These are phyloP conservation scores for Athalia rosae DNA, from an alignment of 2,888 invertebrate genomes.

Conservation along the genomic window DNA sequence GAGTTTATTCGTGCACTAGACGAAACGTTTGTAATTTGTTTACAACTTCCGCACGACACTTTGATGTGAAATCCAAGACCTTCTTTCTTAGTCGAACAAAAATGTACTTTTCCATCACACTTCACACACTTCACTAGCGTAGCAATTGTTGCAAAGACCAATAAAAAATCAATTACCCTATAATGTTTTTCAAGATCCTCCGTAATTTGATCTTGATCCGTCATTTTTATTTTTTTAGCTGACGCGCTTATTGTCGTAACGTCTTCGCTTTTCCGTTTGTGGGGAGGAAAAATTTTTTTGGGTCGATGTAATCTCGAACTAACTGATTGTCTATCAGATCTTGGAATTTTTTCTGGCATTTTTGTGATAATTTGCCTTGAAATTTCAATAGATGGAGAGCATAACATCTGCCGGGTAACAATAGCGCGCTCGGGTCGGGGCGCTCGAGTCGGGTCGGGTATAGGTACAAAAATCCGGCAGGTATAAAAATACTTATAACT, in stretches of 20 bases:
- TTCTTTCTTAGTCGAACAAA: slow-evolving; percentile 50
- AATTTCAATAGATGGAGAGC: slow-evolving; percentile 45
- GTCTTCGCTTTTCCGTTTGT: slow-evolving; percentile 51
- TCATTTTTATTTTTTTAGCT: slow-evolving; percentile 54
- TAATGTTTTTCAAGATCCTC: slow-evolving; percentile 53
- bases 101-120: slow-evolving; percentile 51
- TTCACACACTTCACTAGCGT: slow-evolving; percentile 54
- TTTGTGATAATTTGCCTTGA: slow-evolving; percentile 51
- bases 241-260: slow-evolving; percentile 52
- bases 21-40: slow-evolving; percentile 46
- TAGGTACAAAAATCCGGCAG: slow-evolving; percentile 43
- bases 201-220: slow-evolving; percentile 51
- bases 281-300: slow-evolving; percentile 51
- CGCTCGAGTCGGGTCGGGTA: slow-evolving; percentile 31
- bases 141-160: slow-evolving; percentile 53
- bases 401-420: slow-evolving; percentile 44
- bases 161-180: slow-evolving; percentile 54
- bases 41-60: slow-evolving; percentile 48
- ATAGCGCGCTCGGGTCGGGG: slow-evolving; percentile 45
- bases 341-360: slow-evolving; percentile 53
- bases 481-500: slow-evolving; percentile 42
- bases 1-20: slow-evolving; percentile 49
- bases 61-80: slow-evolving; percentile 50
- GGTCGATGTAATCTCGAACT: slow-evolving; percentile 53
- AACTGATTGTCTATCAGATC: slow-evolving; percentile 52